These are phyloP conservation scores for Chrysomallon squamiferum DNA, from an alignment of 1,140 invertebrate genomes.

Conservation along the genomic window DNA sequence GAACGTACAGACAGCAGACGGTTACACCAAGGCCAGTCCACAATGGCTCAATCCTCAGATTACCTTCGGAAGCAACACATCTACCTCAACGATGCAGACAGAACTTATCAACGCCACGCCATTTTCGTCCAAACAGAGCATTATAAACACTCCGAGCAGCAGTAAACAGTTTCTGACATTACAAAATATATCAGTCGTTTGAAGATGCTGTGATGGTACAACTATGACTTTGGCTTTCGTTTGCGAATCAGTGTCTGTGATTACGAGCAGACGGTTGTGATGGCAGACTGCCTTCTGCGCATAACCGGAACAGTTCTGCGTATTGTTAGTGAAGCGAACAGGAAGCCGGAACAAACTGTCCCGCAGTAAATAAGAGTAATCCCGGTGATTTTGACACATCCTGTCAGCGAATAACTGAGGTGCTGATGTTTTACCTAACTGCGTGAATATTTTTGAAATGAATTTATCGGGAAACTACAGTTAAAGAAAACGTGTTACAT, in stretches of 20 bases:
- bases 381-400: no score
- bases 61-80: background rate
- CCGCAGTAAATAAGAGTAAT: no score
- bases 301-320: no score
- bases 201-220: background rate
- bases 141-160: background rate
- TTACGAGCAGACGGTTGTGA: background rate
- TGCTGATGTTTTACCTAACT: no score
- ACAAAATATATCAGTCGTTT: background rate
- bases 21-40: no score
- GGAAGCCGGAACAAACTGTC: no score
- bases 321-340: no score
- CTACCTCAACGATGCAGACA: background rate
- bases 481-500: no score
- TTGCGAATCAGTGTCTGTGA: background rate
- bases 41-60: background rate
- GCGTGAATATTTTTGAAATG: no score
- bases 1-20: background rate
- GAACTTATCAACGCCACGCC: background rate
- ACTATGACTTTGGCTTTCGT: background rate
- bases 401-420: no score
- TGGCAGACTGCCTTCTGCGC: no score
- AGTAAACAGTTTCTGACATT: background rate
- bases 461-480: no score
- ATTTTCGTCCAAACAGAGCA: background rate